Evolutionary conservation across 2,797 vertebrate genomes (phyloP), one percentile per base, ranked within the genome.

Genomic region (Arctocebus calabarensis): DNA sequence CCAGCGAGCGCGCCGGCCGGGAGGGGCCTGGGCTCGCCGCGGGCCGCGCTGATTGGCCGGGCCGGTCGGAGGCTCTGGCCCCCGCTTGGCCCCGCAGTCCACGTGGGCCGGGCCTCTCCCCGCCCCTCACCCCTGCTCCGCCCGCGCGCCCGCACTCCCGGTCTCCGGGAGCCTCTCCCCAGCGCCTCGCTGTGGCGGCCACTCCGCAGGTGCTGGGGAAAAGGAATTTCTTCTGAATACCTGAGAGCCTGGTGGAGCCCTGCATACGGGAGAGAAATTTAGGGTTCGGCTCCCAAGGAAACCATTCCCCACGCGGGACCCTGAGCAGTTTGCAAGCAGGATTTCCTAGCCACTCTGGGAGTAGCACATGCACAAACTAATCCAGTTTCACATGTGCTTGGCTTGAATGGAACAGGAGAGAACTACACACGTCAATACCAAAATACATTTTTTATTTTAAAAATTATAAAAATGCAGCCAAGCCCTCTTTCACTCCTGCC

Each of bases 31-130:
- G 17, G 17, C 78, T 7, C n/a, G 34, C 82, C 40, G 23, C n/a
- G n/a, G 91, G 84, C 75, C 32, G 5, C 43, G n/a, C 94, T 93
- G 93, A 97, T 97, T 97, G 96, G 97, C 29, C n/a, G 12, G 62
- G 3, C 17, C 13, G 19, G 7, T 22, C 34, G 2, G 7, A 19
- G 6, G 68, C 29, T 55, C 75, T 88, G 32, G 66, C 73, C 88
- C 23, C 68, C 13, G 48, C 74, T 71, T 5, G 2, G 61, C 64
- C 84, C 12, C 34, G 83, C 27, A 55, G 83, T 87, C 95, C 97
- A 94, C 88, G 94, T 94, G 92, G 93, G 94, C 37, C 40, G 0
- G 70, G 71, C 84, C 71, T 70, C 73, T 71, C 40, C 52, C 66
- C 14, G 7, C 57, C 52, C 78, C 0, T 13, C 48, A 6, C 20